A percentile compares a stretch with the other conserved stretches of the same genome.
phyloP scores from a whole-genome alignment of 1,140 invertebrate species.

The Procambarus virginalis region DNA sequence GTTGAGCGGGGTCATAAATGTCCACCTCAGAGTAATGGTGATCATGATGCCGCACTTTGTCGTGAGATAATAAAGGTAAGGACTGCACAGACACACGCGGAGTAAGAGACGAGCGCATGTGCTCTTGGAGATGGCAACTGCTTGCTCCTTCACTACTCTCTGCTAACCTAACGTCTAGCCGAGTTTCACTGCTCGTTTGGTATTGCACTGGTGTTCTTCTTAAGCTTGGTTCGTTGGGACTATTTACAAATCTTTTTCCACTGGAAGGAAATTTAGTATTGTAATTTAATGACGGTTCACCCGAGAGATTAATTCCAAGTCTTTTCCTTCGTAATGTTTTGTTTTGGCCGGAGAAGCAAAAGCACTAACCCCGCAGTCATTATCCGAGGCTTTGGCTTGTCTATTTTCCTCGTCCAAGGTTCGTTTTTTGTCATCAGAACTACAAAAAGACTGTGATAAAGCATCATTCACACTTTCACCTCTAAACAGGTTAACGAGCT shows the following conservation, averaged over 20 bases:
- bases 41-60: not conserved
- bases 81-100: not conserved
- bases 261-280: not conserved
- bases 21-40: slow-evolving; percentile 48
- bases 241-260: not conserved
- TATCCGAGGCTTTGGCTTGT: not conserved
- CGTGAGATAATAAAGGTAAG: not conserved
- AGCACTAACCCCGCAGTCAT: not conserved
- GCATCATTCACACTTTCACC: slow-evolving; percentile 2
- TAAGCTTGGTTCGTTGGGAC: not conserved
- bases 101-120: not conserved
- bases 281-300: not conserved
- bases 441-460: not conserved
- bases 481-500: slow-evolving; percentile 35
- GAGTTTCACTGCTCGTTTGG: not conserved
- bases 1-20: slow-evolving; percentile 11
- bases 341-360: not conserved
- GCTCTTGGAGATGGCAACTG: not conserved
- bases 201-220: slow-evolving; percentile 10
- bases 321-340: not conserved
- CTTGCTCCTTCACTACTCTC: not conserved
- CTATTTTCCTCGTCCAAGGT: not conserved
- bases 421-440: not conserved
- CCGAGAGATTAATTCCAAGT: not conserved
- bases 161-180: not conserved